Conservation (phyloP, 2,888 invertebrate genomes). For the Tenthredo notha region DNA sequence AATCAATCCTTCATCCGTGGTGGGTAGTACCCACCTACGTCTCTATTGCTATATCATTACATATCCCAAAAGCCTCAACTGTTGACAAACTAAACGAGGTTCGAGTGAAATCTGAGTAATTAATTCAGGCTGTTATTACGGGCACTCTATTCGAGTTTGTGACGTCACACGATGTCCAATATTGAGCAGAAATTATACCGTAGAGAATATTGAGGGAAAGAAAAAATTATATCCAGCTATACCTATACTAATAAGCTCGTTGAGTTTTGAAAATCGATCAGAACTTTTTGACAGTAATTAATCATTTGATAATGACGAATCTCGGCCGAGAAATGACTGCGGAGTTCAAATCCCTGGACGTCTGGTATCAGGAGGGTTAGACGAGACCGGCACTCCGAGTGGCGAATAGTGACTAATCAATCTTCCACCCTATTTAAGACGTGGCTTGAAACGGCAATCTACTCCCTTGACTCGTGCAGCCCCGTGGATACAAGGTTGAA, state of each 20-base stretch:
- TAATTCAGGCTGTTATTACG: constrained; percentile 2
- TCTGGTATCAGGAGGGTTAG: not conserved
- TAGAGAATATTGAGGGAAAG: not conserved
- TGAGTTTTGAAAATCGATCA: not conserved
- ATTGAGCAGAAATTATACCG: not conserved
- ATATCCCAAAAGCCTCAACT: not conserved
- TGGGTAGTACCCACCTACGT: not conserved
- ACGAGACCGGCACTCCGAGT: constrained; percentile 7
- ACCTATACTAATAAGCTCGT: not conserved
- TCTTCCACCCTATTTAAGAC: constrained; percentile 40
- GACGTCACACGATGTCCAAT: not conserved
- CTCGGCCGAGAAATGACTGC: not conserved
- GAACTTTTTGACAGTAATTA: constrained; percentile 16
- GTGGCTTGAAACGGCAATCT: constrained; percentile 41
- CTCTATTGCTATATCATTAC: not conserved
- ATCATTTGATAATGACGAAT: not conserved
- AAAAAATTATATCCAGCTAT: not conserved
- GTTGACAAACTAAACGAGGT: constrained; percentile 36
- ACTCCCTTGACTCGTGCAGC: constrained; percentile 9
- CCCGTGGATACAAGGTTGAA: not conserved
- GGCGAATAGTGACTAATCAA: constrained; percentile 35
- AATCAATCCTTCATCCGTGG: not conserved
- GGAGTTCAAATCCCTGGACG: constrained; percentile 1
- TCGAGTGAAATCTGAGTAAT: constrained; percentile 34
- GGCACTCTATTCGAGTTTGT: not conserved